Percentiles rank a stretch among this genome's conserved stretches.
Evolutionary conservation across 2,113 vertebrate genomes (phyloP).

Genomic region (Oryzias melastigma): DNA sequence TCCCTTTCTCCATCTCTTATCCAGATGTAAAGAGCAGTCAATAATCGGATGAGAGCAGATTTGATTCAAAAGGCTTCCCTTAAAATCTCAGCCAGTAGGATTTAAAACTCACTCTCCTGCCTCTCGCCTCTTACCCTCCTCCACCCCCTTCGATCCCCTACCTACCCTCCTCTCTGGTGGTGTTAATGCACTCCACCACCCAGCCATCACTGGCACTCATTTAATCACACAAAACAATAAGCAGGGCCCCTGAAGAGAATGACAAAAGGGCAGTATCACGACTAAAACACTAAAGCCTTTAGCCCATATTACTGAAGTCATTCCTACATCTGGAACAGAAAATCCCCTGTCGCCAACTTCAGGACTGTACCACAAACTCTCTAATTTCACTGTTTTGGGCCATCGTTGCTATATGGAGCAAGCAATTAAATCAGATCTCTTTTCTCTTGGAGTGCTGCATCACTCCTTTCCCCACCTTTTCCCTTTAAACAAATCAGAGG

Average conservation of each 20-base stretch:
- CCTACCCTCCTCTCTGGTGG: slow-evolving; percentile 21
- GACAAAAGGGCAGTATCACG: slow-evolving; percentile 52
- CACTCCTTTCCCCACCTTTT: slow-evolving; percentile 50
- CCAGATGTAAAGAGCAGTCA: slow-evolving; percentile 83
- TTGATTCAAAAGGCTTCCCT: slow-evolving; percentile 78
- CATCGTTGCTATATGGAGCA: slow-evolving; percentile 4
- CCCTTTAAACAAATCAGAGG: slow-evolving; percentile 79
- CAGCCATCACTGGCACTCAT: slow-evolving; percentile 45
- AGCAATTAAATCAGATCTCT: slow-evolving; percentile 47
- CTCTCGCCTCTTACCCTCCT: slow-evolving; percentile 37
- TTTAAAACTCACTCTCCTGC: slow-evolving; percentile 72
- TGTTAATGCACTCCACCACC: slow-evolving; percentile 60
- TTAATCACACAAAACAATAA: slow-evolving; percentile 70
- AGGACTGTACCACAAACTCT: neutral
- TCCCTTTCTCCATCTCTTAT: slow-evolving; percentile 66
- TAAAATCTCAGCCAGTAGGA: slow-evolving; percentile 77
- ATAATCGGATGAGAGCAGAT: slow-evolving; percentile 83
- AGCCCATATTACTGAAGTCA: slow-evolving; percentile 39
- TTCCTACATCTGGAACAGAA: slow-evolving; percentile 47
- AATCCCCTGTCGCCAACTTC: slow-evolving; percentile 35
- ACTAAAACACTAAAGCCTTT: slow-evolving; percentile 48
- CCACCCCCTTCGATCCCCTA: slow-evolving; percentile 1
- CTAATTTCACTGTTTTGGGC: slow-evolving; percentile 2
- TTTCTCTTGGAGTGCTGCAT: slow-evolving; percentile 43
- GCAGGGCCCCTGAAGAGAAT: slow-evolving; percentile 41